phyloP scores from a whole-genome alignment of 35 echinoderm and acorn worm genomes.

The Eucidaris tribuloides region DNA sequence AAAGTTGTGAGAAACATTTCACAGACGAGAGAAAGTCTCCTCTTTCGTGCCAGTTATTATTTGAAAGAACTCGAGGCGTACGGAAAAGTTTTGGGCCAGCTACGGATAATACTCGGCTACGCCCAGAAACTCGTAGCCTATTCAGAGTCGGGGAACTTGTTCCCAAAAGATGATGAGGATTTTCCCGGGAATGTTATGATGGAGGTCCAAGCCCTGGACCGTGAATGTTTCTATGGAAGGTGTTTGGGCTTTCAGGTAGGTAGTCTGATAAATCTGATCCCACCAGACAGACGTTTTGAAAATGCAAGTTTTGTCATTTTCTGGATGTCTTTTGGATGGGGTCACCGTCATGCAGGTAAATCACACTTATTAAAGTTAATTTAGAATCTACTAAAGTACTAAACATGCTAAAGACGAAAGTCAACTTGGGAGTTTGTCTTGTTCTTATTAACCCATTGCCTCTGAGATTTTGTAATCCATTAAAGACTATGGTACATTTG shows the following conservation, averaged over 20 bases:
- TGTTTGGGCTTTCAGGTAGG: slow-evolving; percentile 96
- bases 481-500: no score
- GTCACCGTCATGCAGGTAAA: no score
- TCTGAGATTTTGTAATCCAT: no score
- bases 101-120: slow-evolving; percentile 75
- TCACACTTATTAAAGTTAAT: no score
- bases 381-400: no score
- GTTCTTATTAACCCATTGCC: no score
- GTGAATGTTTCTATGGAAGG: slow-evolving; percentile 96
- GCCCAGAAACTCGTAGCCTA: slow-evolving; percentile 85
- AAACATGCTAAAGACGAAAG: no score
- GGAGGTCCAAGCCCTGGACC: slow-evolving; percentile 83
- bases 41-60: slow-evolving; percentile 77
- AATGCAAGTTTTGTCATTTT: no score
- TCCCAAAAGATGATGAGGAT: slow-evolving; percentile 66
- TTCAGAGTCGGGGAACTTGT: slow-evolving; percentile 61
- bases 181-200: slow-evolving; percentile 78
- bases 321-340: no score
- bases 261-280: no score
- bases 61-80: slow-evolving; percentile 68
- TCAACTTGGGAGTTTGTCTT: no score
- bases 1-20: slow-evolving; percentile 49
- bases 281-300: no score
- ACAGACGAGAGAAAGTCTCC: slow-evolving; percentile 61
- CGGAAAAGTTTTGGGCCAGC: slow-evolving; percentile 69